Base-by-base conservation (phyloP, 2,797 vertebrate genomes). In the Anolis apletophallus region DNA sequence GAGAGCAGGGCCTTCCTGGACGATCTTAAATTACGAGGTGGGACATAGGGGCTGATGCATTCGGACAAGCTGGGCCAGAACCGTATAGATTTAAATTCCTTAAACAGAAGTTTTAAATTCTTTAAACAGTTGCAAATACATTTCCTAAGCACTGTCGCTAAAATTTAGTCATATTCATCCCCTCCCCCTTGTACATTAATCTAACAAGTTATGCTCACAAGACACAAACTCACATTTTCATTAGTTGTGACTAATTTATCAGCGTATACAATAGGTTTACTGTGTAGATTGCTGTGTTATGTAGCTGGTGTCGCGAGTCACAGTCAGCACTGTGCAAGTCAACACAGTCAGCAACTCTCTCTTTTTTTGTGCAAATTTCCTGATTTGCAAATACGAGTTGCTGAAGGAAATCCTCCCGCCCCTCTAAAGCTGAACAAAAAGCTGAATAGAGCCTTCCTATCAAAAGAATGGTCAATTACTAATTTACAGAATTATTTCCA, bases 251-350 rank as follows among this genome's bases (percentile, higher is more conserved):
- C 54, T 76, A 57, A 52, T 36, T 87, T 83, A 78, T 46, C 59
- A 89, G 57, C 21, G 3, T 14, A 57, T 55, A 94, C 91, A 95
- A 93, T 81, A 61, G 40, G 85, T 61, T 82, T 77, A 88, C 55
- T 92, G 86, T 94, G 86, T 84, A 71, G 69, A 86, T 40, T 73
- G 85, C 71, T 76, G 40, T 88, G 81, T 84, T 86, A 88, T 92
- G 69, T 85, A 91, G 90, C 88, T 91, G 26, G 61, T 73, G 76
- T 86, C 78, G 54, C 72, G 17, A 87, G 57, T 68, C 92, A 80
- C 13, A 68, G 26, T 87, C 80, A 83, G 88, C 80, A 91, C 46
- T 46, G 46, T 46, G 46, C 46, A 46, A 46, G 46, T 46, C 46
- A 46, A 46, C 46, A 46, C 46, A 46, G 46, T 46, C 46, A 46